Conservation (phyloP, 2,888 invertebrate genomes). For the Netelia inedita region DNA sequence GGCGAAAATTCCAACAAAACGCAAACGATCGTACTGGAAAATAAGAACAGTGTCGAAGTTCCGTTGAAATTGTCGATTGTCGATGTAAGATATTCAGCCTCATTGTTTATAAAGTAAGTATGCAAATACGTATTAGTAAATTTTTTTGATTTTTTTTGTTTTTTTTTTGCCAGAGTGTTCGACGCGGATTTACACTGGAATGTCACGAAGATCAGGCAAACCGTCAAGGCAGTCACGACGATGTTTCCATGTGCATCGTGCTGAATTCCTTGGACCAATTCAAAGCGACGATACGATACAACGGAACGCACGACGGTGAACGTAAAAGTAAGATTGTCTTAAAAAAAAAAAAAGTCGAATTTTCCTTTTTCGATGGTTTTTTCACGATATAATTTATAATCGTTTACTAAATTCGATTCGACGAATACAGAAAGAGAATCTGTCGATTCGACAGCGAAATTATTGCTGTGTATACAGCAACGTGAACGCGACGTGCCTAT, state of each 20-base stretch:
- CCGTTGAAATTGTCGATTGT: slow-evolving; percentile 75
- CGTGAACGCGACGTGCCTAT: slow-evolving; percentile 73
- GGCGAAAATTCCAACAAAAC: slow-evolving; percentile 73
- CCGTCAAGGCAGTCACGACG: slow-evolving; percentile 34
- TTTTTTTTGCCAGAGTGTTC: slow-evolving; percentile 69
- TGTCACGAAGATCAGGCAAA: slow-evolving; percentile 25
- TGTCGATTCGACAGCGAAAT: slow-evolving; percentile 33
- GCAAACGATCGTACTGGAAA: slow-evolving; percentile 78
- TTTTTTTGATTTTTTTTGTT: not conserved
- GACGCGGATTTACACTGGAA: slow-evolving; percentile 46
- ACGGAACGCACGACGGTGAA: slow-evolving; percentile 26
- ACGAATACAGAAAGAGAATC: slow-evolving; percentile 37
- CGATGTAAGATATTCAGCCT: slow-evolving; percentile 72
- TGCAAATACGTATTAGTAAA: not conserved
- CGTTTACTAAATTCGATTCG: too few species aligned
- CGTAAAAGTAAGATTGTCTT: slow-evolving; percentile 38
- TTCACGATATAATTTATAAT: not conserved
- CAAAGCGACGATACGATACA: slow-evolving; percentile 42
- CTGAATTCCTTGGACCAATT: slow-evolving; percentile 67
- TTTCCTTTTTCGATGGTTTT: too few species aligned
- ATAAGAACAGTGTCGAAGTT: slow-evolving; percentile 79
- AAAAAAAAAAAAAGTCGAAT: too few species aligned
- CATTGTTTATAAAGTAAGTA: slow-evolving; percentile 2
- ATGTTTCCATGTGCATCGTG: slow-evolving; percentile 63
- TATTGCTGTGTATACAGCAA: slow-evolving; percentile 48